Conservation (phyloP, 2,888 invertebrate species). For the Drosophila percnosoma region DNA sequence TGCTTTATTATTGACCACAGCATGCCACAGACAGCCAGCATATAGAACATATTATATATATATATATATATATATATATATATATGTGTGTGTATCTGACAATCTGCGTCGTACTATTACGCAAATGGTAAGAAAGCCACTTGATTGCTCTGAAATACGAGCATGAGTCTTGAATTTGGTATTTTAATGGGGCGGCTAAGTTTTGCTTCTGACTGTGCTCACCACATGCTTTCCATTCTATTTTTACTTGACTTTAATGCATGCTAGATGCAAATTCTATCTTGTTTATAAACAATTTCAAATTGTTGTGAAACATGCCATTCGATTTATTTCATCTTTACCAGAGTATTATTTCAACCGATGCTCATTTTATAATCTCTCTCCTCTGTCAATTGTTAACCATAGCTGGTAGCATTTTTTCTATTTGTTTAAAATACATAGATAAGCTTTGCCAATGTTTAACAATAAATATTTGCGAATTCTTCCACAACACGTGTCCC, state of each 20-base stretch:
- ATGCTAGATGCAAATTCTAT: slow-evolving; percentile 24
- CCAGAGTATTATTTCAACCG: background rate
- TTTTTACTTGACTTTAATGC: slow-evolving; percentile 19
- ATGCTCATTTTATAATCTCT: background rate
- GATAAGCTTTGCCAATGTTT: background rate
- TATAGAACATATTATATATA: background rate
- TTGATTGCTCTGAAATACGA: slow-evolving; percentile 24
- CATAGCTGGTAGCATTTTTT: background rate
- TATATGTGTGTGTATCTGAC: slow-evolving; percentile 3
- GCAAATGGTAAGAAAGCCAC: slow-evolving; percentile 32
- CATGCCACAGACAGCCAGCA: slow-evolving; percentile 17
- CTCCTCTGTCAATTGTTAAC: background rate
- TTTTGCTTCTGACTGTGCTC: slow-evolving; percentile 7
- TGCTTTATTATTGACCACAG: slow-evolving; percentile 40
- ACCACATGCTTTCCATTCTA: slow-evolving; percentile 17
- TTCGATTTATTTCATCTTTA: background rate
- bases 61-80: background rate
- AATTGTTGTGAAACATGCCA: slow-evolving; percentile 10
- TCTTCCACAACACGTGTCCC: background rate
- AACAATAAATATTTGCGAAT: background rate
- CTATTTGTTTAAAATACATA: background rate
- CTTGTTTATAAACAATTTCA: slow-evolving; percentile 25
- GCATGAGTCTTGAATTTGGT: slow-evolving; percentile 20
- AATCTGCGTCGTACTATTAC: slow-evolving; percentile 61
- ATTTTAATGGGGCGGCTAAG: slow-evolving; percentile 24